Conservation (phyloP, 1,140 invertebrate genomes). For the Potamilus streckersoni region DNA sequence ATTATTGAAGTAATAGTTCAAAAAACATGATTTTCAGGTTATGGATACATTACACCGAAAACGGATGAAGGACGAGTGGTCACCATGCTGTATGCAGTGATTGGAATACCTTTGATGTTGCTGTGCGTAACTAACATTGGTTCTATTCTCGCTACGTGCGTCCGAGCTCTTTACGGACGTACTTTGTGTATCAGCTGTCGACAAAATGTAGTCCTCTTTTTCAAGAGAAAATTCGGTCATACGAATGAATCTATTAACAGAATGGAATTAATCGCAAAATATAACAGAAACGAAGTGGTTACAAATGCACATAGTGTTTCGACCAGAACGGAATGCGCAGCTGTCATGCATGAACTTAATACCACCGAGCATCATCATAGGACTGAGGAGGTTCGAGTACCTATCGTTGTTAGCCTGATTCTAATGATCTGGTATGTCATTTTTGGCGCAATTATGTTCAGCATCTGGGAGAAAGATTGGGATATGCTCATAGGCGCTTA, state of each 20-base stretch:
- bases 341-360: background rate
- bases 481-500: constrained; percentile 90
- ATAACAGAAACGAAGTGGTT: background rate
- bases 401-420: constrained; percentile 61
- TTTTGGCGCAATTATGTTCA: constrained; percentile 64
- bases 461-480: constrained; percentile 78
- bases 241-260: too few species aligned
- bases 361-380: constrained; percentile 8
- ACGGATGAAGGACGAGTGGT: constrained; percentile 89
- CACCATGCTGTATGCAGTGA: constrained; percentile 94
- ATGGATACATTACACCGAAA: constrained; percentile 91
- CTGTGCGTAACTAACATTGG: constrained; percentile 92
- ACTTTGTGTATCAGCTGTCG: constrained; percentile 27
- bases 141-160: constrained; percentile 91
- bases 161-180: constrained; percentile 76
- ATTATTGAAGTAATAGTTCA: background rate
- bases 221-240: background rate
- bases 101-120: constrained; percentile 95
- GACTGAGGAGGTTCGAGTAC: constrained; percentile 58
- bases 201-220: constrained; percentile 15
- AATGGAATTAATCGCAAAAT: background rate
- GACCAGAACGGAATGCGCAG: background rate
- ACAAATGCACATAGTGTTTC: background rate
- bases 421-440: constrained; percentile 65
- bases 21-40: constrained; percentile 76